Evolutionary conservation across 2,113 vertebrate species (phyloP).

Genomic region (Oncorhynchus mykiss): DNA sequence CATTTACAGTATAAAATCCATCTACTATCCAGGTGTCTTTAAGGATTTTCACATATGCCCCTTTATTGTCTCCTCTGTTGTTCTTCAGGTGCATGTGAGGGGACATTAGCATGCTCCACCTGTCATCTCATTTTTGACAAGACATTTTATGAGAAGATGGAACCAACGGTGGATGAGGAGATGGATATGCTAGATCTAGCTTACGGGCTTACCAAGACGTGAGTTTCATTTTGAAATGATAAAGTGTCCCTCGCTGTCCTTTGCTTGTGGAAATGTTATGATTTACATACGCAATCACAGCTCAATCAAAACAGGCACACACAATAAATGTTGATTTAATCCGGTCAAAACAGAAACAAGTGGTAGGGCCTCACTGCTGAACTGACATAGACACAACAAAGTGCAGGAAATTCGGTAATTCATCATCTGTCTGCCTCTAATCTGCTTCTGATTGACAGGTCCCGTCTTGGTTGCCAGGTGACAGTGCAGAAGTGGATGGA

Average conservation of each 20-base stretch:
- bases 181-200: constrained; percentile 80
- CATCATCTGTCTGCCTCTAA: not conserved
- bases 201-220: constrained; percentile 74
- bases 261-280: not conserved
- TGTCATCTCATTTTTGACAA: constrained; percentile 80
- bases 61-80: constrained; percentile 8
- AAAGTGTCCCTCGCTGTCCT: too few relatives aligned
- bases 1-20: too few relatives aligned
- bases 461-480: constrained; percentile 79
- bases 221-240: constrained; percentile 27
- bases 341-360: too few relatives aligned
- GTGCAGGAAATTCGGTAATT: not conserved
- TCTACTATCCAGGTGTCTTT: too few relatives aligned
- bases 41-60: too few relatives aligned
- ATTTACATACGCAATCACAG: too few relatives aligned
- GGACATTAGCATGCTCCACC: constrained; percentile 76
- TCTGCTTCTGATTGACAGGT: constrained; percentile 59
- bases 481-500: constrained; percentile 71
- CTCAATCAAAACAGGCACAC: not conserved
- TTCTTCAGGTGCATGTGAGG: constrained; percentile 74
- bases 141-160: constrained; percentile 64
- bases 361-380: too few relatives aligned
- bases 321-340: too few relatives aligned
- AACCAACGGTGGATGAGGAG: constrained; percentile 70
- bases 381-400: not conserved